Evolutionary conservation across 2,113 vertebrate species (phyloP), one percentile per base, ranked within the genome.

Genomic region (Psammodynastes pulverulentus): DNA sequence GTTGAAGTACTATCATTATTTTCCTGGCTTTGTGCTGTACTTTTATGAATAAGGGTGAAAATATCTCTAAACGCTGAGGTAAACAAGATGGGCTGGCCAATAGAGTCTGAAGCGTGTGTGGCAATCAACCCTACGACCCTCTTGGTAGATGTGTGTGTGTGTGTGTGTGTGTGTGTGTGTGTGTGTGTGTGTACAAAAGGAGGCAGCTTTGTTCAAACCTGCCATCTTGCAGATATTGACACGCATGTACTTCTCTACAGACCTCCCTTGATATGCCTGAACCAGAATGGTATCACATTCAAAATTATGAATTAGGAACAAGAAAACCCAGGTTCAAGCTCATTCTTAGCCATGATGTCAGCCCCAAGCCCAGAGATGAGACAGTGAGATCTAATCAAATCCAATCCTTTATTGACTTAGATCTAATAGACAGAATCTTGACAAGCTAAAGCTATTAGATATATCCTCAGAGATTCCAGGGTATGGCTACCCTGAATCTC

Each of bases 1-100:
- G 97, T 98, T 97, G 95, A 94, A 97, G 97, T 93, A 96, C 97
- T 97, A 95, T 96, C 97, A 97, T 98, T 97, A 98, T 97, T 97
- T 97, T 96, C 97, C 97, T 97, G 95, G 95, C 89, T 95, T 96
- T 97, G 96, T 97, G 96, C 97, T 97, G 96, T 96, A 97, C 94
- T 96, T 97, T 96, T 96, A 96, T 96, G 96, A 96, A 96, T 34
- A 39, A 17, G 48, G 23, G 19, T 96, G 96, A 97, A 97, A 95
- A 96, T 94, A 94, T 94, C 95, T 96, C 96, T 96, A 95, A 94
- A 97, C 95, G 94, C 95, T 92, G 95, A 97, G 97, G 93, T 94
- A 96, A 96, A 95, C 95, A 94, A 95, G 45, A 79, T 10, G 39
- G n/a, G 58, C 19, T 24, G 15, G 21, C 29, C 43, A 21, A 87